These are phyloP conservation scores for Australoheros facetus DNA, from an alignment of 2,797 vertebrate species.

Conservation along the genomic window DNA sequence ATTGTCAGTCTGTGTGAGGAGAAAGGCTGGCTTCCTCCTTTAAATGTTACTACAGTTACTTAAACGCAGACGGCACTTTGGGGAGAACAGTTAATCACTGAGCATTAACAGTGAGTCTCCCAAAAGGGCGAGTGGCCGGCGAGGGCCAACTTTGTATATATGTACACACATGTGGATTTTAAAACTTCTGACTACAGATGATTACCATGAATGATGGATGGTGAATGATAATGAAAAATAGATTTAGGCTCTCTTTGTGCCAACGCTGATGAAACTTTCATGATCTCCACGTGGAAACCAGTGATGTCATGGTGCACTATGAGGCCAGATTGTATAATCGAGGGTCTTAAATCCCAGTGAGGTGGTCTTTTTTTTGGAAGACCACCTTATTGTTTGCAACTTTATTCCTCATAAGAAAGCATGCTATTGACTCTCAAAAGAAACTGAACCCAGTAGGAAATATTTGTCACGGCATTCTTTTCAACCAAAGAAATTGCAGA, in stretches of 20 bases:
- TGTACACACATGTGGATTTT: constrained; percentile 40
- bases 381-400: neutral
- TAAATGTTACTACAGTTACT: constrained; percentile 50
- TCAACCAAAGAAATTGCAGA: no score
- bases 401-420: constrained; percentile 15
- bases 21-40: constrained; percentile 54
- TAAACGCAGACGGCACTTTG: constrained; percentile 39
- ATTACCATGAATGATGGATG: constrained; percentile 65
- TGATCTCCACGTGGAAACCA: constrained; percentile 35
- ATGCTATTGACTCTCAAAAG: neutral
- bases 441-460: neutral
- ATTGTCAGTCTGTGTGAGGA: constrained; percentile 45
- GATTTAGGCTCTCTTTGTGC: constrained; percentile 54
- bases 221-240: constrained; percentile 58
- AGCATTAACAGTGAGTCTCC: constrained; percentile 33
- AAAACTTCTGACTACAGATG: constrained; percentile 36
- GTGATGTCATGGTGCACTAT: constrained; percentile 38
- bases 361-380: constrained; percentile 2
- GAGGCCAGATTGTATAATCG: constrained; percentile 52
- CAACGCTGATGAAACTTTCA: constrained; percentile 62
- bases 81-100: constrained; percentile 42
- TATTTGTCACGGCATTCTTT: neutral
- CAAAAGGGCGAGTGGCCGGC: constrained; percentile 16
- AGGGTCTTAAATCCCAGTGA: constrained; percentile 6
- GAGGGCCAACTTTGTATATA: constrained; percentile 31